A percentile compares a stretch with the other conserved stretches of the same genome.
Conservation (phyloP, 53 echinoderm and acorn worm species). For the Echinometra lucunter region DNA sequence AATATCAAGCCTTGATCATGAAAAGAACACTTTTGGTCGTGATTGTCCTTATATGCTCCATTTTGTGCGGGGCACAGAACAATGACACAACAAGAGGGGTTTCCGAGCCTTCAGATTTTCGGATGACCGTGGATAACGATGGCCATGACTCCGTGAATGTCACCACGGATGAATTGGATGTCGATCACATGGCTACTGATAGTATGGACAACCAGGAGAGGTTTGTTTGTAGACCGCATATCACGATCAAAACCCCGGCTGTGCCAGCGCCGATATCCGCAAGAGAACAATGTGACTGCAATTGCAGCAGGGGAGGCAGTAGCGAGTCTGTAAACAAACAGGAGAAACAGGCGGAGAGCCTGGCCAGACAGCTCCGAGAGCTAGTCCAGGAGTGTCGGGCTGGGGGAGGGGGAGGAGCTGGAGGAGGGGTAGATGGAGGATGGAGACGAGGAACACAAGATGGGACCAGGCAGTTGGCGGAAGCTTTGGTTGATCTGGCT, state of each 20-base stretch:
- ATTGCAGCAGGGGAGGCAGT: conserved; percentile 58
- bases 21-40: background rate
- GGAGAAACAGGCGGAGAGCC: conserved; percentile 44
- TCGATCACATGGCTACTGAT: background rate
- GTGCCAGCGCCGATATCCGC: conserved; percentile 41
- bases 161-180: background rate
- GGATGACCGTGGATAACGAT: background rate
- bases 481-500: conserved; percentile 76
- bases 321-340: background rate
- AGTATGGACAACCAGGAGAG: background rate
- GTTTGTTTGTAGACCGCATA: conserved; percentile 79
- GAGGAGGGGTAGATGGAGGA: background rate
- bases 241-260: conserved; percentile 73
- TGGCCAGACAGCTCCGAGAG: conserved; percentile 57
- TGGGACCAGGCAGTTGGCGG: conserved; percentile 59
- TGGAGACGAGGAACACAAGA: background rate
- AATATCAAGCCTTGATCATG: background rate
- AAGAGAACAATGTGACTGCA: conserved; percentile 52
- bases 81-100: background rate
- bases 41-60: background rate
- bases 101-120: too few species aligned
- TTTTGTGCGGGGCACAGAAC: background rate
- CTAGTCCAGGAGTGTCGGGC: conserved; percentile 30
- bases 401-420: background rate
- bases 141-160: background rate